Evolutionary conservation across 2,797 vertebrate genomes (phyloP), one percentile per base, ranked within the genome.

Genomic region (Centroberyx gerrardi): DNA sequence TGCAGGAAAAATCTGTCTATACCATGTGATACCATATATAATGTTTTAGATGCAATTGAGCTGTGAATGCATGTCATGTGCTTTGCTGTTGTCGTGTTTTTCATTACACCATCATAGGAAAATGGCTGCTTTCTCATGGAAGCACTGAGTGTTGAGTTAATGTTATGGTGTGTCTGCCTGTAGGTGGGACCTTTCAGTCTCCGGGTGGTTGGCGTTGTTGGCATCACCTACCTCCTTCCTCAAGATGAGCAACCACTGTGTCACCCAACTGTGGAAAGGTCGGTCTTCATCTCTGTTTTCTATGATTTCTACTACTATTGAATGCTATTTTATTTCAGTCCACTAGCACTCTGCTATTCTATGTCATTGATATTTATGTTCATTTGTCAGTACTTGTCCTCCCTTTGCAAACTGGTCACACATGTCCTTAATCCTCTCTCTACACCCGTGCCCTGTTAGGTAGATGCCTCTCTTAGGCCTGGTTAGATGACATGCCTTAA

Each of bases 131-230:
- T 17, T 56, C 15, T 33, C 22, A 56, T 3, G 5, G 15, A 33
- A 33, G 17, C 54, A n/a, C 5, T 56, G 15, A 14, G 2, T 4
- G 13, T 44, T 44, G 38, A 0, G 28, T 13, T 29, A 27, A 1
- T 67, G 31, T 44, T 17, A 8, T n/a, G 9, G 51, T 31, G 22
- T 77, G 2, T 80, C 7, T 76, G 0, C 68, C 29, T 70, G 33
- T 46, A 99, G 98, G 97, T 99, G 76, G 98, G 97, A 82, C 98
- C 98, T 0, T 99, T 99, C 92, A 99, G 97, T 86, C 92, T 99
- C 68, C 96, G 98, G 42, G 98, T 99, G 88, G 98, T 99, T 44
- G 98, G 97, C 31, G 98, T 98, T 13, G 98, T 99, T 83, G 98
- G 98, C 28, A 99, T 99, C 83, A 99, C 97, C 0, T 99, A 99